Evolutionary conservation across 2,113 vertebrate species (phyloP).

Genomic region (Archocentrus centrarchus): DNA sequence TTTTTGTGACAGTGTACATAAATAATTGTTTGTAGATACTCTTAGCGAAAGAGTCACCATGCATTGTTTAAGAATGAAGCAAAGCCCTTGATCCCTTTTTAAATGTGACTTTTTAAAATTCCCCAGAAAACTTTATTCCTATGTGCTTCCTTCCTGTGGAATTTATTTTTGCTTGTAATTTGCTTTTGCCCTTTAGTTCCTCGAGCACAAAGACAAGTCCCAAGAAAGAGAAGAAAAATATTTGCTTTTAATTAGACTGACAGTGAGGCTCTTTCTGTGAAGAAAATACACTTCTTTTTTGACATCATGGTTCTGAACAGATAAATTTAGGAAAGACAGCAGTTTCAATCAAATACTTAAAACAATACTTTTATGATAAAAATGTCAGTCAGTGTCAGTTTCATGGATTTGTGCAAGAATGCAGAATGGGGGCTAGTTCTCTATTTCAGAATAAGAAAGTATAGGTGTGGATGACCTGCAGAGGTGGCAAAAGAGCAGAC

Average conservation of each 20-base stretch:
- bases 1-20: background rate
- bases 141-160: background rate
- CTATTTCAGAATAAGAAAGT: too few relatives aligned
- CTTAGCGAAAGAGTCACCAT: background rate
- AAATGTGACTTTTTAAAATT: background rate
- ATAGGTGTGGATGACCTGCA: too few relatives aligned
- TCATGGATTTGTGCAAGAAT: accelerated
- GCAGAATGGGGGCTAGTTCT: background rate
- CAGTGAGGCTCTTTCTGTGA: background rate
- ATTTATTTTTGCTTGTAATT: slow-evolving; percentile 1
- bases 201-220: background rate
- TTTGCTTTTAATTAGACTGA: slow-evolving; percentile 11
- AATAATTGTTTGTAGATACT: background rate
- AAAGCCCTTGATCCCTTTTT: background rate
- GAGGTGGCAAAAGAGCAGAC: too few relatives aligned
- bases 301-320: background rate
- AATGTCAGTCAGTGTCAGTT: background rate
- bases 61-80: background rate
- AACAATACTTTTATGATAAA: background rate
- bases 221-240: background rate
- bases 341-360: background rate
- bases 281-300: slow-evolving; percentile 9
- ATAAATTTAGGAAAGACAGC: background rate
- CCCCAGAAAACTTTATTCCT: slow-evolving; percentile 13
- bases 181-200: slow-evolving; percentile 3